phyloP scores from a whole-genome alignment of 2,113 vertebrate genomes.

The Ptilonorhynchus violaceus region DNA sequence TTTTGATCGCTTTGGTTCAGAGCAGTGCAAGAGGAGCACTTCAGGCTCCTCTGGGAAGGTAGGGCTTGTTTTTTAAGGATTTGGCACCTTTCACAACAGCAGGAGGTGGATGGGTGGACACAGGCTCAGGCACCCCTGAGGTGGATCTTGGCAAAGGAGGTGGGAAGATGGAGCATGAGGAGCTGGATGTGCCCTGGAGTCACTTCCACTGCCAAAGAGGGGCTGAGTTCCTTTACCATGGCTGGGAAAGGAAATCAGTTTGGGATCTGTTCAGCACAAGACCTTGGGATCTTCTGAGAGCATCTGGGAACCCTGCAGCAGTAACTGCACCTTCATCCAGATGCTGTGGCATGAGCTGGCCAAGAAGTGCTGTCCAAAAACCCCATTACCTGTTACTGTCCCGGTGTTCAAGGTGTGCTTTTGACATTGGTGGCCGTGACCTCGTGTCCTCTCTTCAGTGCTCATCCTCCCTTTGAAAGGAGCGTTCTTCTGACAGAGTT shows the following conservation, averaged over 20 bases:
- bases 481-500: fast-evolving
- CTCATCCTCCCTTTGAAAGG: background rate
- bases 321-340: background rate
- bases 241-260: background rate
- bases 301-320: background rate
- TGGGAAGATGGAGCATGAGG: fast-evolving
- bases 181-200: background rate
- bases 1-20: background rate
- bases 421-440: fast-evolving
- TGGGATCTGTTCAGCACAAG: background rate
- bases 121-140: background rate
- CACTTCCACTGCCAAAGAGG: background rate
- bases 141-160: background rate
- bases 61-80: background rate
- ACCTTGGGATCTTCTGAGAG: background rate
- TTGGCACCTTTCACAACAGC: fast-evolving
- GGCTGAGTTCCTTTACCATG: fast-evolving
- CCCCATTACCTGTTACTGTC: fast-evolving
- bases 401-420: background rate
- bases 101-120: background rate
- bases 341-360: background rate
- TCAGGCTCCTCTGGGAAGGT: background rate
- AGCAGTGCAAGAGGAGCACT: background rate
- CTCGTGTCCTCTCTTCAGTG: fast-evolving
- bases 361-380: background rate